A percentile compares a stretch with the other conserved stretches of the same genome.
These are phyloP conservation scores for Tapirus terrestris DNA, from an alignment of 2,113 vertebrate genomes.

Conservation along the genomic window DNA sequence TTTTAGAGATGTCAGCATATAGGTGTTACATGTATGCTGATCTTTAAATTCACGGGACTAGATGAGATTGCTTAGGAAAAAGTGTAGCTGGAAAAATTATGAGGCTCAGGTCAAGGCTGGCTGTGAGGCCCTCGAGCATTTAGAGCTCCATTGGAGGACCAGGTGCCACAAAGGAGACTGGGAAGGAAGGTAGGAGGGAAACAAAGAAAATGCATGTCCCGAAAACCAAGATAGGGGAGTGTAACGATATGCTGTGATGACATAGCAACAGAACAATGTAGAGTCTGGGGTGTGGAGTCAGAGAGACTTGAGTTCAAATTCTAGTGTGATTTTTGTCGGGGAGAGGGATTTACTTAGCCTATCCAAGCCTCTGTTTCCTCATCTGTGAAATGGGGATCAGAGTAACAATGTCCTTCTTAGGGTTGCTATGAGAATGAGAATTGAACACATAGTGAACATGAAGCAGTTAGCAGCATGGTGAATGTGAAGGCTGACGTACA, in stretches of 20 bases:
- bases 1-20: not conserved
- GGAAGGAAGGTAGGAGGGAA: not conserved
- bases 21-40: not conserved
- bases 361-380: not conserved
- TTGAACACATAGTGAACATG: not conserved
- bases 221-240: not conserved
- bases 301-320: not conserved
- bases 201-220: not conserved
- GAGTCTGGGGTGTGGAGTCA: not conserved
- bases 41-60: not conserved
- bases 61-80: not conserved
- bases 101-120: not conserved
- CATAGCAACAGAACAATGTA: not conserved
- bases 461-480: not conserved
- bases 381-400: not conserved
- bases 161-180: not conserved
- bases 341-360: not conserved
- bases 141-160: not conserved
- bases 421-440: slow-evolving; percentile 1
- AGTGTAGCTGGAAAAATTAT: not conserved
- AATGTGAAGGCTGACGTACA: not conserved
- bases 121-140: not conserved
- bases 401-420: not conserved
- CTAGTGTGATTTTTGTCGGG: not conserved
- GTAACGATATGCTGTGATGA: not conserved